phyloP scores from a whole-genome alignment of 2,888 invertebrate genomes.

The Hydropsyche betteni region DNA sequence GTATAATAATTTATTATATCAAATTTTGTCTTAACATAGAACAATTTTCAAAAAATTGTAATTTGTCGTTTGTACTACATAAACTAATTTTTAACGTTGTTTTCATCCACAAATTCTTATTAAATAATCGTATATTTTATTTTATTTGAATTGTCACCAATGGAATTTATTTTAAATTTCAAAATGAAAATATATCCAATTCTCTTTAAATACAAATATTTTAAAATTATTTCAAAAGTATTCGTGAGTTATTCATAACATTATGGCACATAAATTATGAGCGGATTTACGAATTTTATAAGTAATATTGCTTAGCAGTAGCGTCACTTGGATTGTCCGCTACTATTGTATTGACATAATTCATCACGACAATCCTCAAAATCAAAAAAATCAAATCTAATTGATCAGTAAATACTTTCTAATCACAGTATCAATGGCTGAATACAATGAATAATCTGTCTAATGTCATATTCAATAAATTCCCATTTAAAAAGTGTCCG shows the following conservation, averaged over 20 bases:
- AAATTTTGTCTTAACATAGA: slow-evolving; percentile 25
- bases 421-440: too few species aligned
- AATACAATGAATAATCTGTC: too few species aligned
- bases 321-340: neutral
- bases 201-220: slow-evolving; percentile 3
- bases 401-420: too few species aligned
- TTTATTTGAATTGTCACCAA: neutral
- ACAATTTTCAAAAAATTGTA: slow-evolving; percentile 24
- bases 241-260: neutral
- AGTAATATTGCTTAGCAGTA: slow-evolving; percentile 21
- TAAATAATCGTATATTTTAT: slow-evolving; percentile 7
- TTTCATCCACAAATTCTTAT: neutral
- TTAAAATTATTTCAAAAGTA: neutral
- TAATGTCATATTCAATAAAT: too few species aligned
- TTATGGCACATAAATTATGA: slow-evolving; percentile 29
- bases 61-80: slow-evolving; percentile 26
- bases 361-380: too few species aligned
- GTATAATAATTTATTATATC: slow-evolving; percentile 30
- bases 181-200: neutral
- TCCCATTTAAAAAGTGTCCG: too few species aligned
- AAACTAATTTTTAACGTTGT: neutral
- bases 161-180: neutral
- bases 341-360: too few species aligned
- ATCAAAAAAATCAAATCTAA: too few species aligned
- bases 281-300: slow-evolving; percentile 7